These are phyloP conservation scores for Archips crataeganus DNA, from an alignment of 2,888 invertebrate species.

Conservation along the genomic window DNA sequence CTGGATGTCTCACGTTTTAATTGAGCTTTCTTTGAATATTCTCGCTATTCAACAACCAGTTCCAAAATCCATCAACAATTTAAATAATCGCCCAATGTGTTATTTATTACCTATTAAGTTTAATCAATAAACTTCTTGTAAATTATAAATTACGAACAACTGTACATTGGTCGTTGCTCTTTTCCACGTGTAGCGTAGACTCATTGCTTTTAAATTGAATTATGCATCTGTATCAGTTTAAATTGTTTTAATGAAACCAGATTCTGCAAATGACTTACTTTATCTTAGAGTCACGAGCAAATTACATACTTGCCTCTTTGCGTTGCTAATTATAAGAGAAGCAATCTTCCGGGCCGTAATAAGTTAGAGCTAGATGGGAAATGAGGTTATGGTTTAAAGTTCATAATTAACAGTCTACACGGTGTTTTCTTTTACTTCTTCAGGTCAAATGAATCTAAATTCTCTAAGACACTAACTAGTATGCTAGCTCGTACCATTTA, in stretches of 20 bases:
- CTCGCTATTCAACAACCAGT: not conserved
- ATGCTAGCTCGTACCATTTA: too few species aligned
- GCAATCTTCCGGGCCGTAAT: not conserved
- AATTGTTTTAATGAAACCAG: not conserved
- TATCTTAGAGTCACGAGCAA: not conserved
- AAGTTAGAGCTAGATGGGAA: not conserved
- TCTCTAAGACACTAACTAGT: too few species aligned
- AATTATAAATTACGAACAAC: not conserved
- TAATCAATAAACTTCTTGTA: not conserved
- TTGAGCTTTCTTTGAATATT: not conserved
- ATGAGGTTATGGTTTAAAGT: not conserved
- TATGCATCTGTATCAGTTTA: constrained; percentile 5
- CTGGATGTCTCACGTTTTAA: not conserved
- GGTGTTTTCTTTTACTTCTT: too few species aligned
- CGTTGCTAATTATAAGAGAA: not conserved
- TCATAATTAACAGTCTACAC: too few species aligned
- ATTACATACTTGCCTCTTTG: not conserved
- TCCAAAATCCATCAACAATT: not conserved
- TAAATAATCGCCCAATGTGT: not conserved
- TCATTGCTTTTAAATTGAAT: not conserved
- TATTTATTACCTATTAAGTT: not conserved
- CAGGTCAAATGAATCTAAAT: too few species aligned
- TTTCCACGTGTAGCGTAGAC: constrained; percentile 1
- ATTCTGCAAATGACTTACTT: constrained; percentile 1
- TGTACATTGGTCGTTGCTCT: not conserved